A percentile compares a stretch with the other conserved stretches of the same genome.
phyloP scores from a whole-genome alignment of 1,140 invertebrate genomes.

The Cyphomyrmex costatus region DNA sequence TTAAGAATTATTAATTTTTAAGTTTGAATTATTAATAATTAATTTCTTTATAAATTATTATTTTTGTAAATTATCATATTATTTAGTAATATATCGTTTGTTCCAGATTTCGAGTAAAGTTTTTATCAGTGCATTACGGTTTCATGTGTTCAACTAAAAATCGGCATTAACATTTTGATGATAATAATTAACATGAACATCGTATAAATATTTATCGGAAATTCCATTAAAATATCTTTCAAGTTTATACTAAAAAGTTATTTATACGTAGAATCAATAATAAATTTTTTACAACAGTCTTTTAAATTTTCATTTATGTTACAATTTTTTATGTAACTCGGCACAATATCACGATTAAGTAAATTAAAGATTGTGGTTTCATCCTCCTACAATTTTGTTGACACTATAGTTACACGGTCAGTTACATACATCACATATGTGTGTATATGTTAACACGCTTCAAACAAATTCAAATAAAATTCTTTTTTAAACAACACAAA shows the following conservation, averaged over 20 bases:
- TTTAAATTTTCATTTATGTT: not conserved
- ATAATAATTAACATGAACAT: not conserved
- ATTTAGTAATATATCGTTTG: conserved; percentile 21
- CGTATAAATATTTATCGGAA: not conserved
- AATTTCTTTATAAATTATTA: not conserved
- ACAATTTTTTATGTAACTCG: not conserved
- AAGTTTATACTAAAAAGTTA: not conserved
- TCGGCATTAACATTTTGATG: not conserved
- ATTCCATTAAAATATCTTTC: not conserved
- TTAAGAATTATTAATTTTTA: not conserved
- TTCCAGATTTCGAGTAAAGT: not conserved
- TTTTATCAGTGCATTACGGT: not conserved
- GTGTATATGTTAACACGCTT: not conserved
- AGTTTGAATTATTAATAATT: not conserved
- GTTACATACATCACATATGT: not conserved
- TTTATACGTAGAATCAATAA: not conserved
- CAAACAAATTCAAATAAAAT: not conserved
- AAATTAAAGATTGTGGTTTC: not conserved
- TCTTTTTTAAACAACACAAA: not conserved
- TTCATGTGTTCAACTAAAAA: not conserved
- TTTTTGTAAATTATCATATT: not conserved
- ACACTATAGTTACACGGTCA: not conserved
- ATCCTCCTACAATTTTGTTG: not conserved
- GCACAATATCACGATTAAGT: not conserved
- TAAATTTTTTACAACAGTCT: not conserved